phyloP scores from a whole-genome alignment of 2,888 invertebrate genomes.

The Metellina segmentata region DNA sequence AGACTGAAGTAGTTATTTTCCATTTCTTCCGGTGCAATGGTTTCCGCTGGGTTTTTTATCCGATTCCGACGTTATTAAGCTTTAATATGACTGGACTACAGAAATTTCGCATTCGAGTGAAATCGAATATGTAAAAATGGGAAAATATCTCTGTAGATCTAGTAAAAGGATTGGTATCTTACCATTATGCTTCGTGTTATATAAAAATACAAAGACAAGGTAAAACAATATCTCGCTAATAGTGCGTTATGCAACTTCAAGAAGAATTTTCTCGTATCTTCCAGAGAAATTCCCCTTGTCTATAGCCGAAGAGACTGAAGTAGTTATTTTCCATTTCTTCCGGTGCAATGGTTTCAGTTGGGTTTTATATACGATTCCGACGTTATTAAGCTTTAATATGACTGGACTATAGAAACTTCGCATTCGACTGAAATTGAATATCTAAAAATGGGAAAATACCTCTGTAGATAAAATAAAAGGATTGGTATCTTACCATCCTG shows the following conservation, averaged over 20 bases:
- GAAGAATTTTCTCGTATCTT: too few species aligned
- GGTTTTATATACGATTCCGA: not conserved
- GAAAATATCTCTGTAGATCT: too few species aligned
- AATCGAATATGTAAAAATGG: too few species aligned
- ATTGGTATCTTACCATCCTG: too few species aligned
- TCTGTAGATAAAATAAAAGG: too few species aligned
- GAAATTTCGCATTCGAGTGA: not conserved
- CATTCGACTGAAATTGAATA: too few species aligned
- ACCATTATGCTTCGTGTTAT: too few species aligned
- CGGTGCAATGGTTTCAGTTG: not conserved
- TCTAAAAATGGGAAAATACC: too few species aligned
- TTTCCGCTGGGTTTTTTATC: not conserved
- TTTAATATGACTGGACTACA: not conserved
- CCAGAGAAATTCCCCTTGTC: not conserved
- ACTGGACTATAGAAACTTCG: not conserved
- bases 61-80: not conserved
- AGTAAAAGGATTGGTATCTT: too few species aligned
- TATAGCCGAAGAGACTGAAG: not conserved
- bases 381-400: not conserved
- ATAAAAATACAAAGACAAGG: too few species aligned
- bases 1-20: not conserved
- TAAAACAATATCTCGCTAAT: too few species aligned
- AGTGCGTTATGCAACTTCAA: too few species aligned
- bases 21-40: not conserved
- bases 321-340: not conserved